These are phyloP conservation scores for Balaeniceps rex DNA, from an alignment of 2,113 vertebrate species.

Conservation along the genomic window DNA sequence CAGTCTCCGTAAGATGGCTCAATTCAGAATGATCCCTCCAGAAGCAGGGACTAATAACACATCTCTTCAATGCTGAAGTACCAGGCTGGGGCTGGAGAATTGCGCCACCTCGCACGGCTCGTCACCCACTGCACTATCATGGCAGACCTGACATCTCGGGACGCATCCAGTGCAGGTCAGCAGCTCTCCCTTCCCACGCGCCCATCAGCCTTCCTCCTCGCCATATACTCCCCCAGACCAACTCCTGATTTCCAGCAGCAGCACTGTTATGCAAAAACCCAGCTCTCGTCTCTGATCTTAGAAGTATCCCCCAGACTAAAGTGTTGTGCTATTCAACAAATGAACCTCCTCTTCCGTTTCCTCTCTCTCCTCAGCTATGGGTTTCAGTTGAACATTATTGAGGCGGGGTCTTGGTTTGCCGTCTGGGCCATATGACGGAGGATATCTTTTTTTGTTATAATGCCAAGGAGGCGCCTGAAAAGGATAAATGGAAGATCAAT, in stretches of 20 bases:
- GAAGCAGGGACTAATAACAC: slow-evolving; percentile 53
- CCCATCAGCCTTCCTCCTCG: slow-evolving; percentile 3
- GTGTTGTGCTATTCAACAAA: slow-evolving; percentile 88
- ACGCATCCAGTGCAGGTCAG: slow-evolving; percentile 65
- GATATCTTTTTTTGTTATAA: slow-evolving; percentile 99
- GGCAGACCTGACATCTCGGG: slow-evolving; percentile 46
- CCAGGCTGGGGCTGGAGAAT: slow-evolving; percentile 44
- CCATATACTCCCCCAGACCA: slow-evolving; percentile 32
- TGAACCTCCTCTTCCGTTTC: slow-evolving; percentile 82
- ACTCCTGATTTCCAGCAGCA: slow-evolving; percentile 62
- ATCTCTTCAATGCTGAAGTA: slow-evolving; percentile 48
- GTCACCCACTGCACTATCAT: slow-evolving; percentile 55
- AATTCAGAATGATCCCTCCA: slow-evolving; percentile 70
- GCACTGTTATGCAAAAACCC: slow-evolving; percentile 49
- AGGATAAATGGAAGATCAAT: slow-evolving; percentile 62
- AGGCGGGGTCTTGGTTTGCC: slow-evolving; percentile 97
- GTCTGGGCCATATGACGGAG: slow-evolving; percentile 99
- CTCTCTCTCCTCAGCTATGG: slow-evolving; percentile 78
- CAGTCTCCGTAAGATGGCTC: slow-evolving; percentile 76
- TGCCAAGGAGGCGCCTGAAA: slow-evolving; percentile 97
- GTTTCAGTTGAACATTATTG: slow-evolving; percentile 99
- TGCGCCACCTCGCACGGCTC: neutral
- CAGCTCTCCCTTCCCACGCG: slow-evolving; percentile 6
- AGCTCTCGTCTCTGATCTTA: slow-evolving; percentile 39
- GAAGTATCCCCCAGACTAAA: slow-evolving; percentile 74